These are phyloP conservation scores for Drosophila fungiperda DNA, from an alignment of 2,888 invertebrate genomes.

Conservation along the genomic window DNA sequence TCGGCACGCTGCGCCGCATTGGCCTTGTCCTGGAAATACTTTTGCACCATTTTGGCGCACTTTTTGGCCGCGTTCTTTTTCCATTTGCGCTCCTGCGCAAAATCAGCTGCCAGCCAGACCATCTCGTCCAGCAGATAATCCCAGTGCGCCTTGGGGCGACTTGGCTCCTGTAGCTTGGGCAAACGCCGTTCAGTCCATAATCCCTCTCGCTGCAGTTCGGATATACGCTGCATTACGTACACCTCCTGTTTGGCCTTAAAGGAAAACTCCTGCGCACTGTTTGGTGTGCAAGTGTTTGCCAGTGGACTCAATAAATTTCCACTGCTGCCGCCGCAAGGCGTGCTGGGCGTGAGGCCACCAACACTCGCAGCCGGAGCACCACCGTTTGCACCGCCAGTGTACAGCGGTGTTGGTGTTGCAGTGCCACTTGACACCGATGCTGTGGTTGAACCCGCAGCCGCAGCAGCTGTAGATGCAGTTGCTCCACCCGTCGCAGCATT, in stretches of 20 bases:
- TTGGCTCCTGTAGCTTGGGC: conserved; percentile 96
- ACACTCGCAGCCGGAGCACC: conserved; percentile 4
- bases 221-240: conserved; percentile 95
- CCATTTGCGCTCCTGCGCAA: conserved; percentile 98
- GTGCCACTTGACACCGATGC: conserved; percentile 25
- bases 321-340: conserved; percentile 61
- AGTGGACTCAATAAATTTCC: conserved; percentile 68
- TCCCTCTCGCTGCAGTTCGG: conserved; percentile 96
- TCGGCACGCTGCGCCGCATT: conserved; percentile 95
- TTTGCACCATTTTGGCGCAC: conserved; percentile 95
- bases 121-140: conserved; percentile 99
- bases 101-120: conserved; percentile 99
- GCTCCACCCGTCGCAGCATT: conserved; percentile 41
- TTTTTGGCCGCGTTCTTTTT: conserved; percentile 97
- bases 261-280: conserved; percentile 87
- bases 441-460: neutral
- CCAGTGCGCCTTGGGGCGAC: conserved; percentile 97
- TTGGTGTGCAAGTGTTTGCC: conserved; percentile 70
- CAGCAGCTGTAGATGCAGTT: conserved; percentile 25
- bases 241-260: conserved; percentile 96
- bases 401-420: conserved; percentile 46
- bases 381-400: conserved; percentile 46
- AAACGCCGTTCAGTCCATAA: conserved; percentile 96
- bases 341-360: conserved; percentile 55
- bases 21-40: conserved; percentile 96